Percentiles rank a stretch among this genome's conserved stretches.
Evolutionary conservation across 1,140 invertebrate genomes (phyloP).

Genomic region (Rhyzopertha dominica): DNA sequence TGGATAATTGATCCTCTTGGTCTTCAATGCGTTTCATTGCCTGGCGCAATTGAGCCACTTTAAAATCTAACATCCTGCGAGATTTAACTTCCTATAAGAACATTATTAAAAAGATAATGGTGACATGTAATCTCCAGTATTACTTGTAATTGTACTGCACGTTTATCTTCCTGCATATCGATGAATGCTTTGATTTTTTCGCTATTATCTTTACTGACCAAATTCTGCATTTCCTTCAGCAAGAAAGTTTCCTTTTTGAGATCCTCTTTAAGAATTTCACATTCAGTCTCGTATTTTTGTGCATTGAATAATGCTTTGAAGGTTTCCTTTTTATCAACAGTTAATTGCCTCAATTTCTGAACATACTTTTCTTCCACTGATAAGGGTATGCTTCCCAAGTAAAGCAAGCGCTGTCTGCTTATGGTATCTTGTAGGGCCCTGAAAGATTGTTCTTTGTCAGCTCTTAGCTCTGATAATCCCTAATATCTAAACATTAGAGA

Average conservation of each 20-base stretch:
- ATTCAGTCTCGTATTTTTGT: constrained; percentile 34
- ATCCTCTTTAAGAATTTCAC: constrained; percentile 39
- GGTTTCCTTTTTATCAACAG: constrained; percentile 29
- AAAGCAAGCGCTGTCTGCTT: constrained; percentile 36
- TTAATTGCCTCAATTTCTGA: constrained; percentile 27
- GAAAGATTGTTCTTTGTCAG: too few species aligned
- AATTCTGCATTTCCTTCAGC: constrained; percentile 20
- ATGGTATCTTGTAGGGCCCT: constrained; percentile 40
- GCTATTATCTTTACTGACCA: constrained; percentile 4
- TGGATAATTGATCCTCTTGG: constrained; percentile 38
- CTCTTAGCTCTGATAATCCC: too few species aligned
- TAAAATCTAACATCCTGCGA: constrained; percentile 32
- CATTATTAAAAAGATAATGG: constrained; percentile 5
- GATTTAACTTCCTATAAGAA: constrained; percentile 34
- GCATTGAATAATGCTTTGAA: constrained; percentile 30
- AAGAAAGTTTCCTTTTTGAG: constrained; percentile 30
- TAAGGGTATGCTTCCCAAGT: constrained; percentile 40
- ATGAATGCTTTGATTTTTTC: too few species aligned
- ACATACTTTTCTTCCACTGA: constrained; percentile 32
- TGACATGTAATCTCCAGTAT: background rate
- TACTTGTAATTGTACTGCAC: constrained; percentile 10
- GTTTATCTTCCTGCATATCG: constrained; percentile 16
- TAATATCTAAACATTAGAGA: too few species aligned
- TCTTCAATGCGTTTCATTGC: constrained; percentile 27
- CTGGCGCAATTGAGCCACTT: constrained; percentile 38